phyloP scores from a whole-genome alignment of 2,888 invertebrate genomes.

The Hemaris fuciformis region DNA sequence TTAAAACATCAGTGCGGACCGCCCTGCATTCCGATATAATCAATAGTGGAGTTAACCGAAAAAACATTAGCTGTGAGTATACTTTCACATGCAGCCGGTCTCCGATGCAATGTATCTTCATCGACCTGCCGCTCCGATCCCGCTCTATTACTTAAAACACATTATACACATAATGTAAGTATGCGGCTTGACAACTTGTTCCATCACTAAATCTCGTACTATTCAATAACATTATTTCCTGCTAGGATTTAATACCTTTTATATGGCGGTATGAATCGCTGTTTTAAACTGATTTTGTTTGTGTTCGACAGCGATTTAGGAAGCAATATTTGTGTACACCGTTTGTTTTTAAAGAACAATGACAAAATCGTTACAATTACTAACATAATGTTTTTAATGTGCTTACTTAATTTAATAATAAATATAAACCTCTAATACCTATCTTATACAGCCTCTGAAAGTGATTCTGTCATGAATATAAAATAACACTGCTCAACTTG shows the following conservation, averaged over 20 bases:
- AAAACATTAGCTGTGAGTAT: conserved; percentile 19
- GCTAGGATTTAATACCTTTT: background rate
- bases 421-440: no score
- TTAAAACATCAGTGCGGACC: conserved; percentile 21
- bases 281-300: background rate
- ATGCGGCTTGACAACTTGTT: conserved; percentile 8
- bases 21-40: conserved; percentile 38
- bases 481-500: no score
- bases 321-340: background rate
- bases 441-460: no score
- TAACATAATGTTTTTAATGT: no score
- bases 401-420: no score
- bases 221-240: conserved; percentile 7
- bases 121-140: background rate
- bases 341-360: background rate
- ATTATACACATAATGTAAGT: conserved; percentile 4
- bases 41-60: conserved; percentile 29
- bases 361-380: background rate
- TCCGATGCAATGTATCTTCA: conserved; percentile 9
- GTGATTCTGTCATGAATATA: no score
- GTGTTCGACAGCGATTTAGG: background rate
- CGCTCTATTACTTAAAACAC: conserved; percentile 7
- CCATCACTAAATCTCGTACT: background rate
- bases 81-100: conserved; percentile 22
- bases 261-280: background rate